phyloP scores from a whole-genome alignment of 2,113 vertebrate genomes.

The Aix galericulata region DNA sequence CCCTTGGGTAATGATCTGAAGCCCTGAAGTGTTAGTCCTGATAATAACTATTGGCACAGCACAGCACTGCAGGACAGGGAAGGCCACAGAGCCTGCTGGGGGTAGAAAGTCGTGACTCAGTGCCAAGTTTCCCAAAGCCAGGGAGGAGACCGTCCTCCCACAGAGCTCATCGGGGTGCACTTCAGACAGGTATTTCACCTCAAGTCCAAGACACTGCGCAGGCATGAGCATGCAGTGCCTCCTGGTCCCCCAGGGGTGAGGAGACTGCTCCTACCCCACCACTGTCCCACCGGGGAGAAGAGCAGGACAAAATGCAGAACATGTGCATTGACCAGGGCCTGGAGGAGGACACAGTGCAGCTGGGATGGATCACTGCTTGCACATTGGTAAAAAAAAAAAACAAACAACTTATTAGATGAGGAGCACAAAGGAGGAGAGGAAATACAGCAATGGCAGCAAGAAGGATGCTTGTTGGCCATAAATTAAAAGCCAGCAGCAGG shows the following conservation, averaged over 20 bases:
- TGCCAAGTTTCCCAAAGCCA: neutral
- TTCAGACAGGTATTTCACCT: neutral
- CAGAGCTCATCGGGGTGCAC: fast-evolving
- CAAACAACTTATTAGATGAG: neutral
- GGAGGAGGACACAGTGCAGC: neutral
- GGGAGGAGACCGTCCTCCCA: neutral
- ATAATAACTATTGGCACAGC: neutral
- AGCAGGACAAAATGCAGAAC: neutral
- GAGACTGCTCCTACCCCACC: fast-evolving
- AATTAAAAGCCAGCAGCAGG: neutral
- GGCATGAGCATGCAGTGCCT: neutral
- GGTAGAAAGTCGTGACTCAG: neutral
- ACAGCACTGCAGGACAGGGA: neutral
- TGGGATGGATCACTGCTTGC: neutral
- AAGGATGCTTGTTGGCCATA: neutral
- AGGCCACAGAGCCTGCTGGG: neutral
- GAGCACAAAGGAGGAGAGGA: neutral
- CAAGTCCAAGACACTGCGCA: fast-evolving
- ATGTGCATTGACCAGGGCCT: neutral
- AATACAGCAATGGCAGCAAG: neutral
- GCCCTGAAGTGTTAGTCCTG: neutral
- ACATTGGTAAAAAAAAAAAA: neutral
- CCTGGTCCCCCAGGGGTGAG: neutral
- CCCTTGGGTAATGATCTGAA: neutral
- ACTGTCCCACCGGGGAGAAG: fast-evolving